Percentiles rank a stretch among this genome's conserved stretches.
phyloP scores from a whole-genome alignment of 2,888 invertebrate species.

The Ectropis crepuscularia region DNA sequence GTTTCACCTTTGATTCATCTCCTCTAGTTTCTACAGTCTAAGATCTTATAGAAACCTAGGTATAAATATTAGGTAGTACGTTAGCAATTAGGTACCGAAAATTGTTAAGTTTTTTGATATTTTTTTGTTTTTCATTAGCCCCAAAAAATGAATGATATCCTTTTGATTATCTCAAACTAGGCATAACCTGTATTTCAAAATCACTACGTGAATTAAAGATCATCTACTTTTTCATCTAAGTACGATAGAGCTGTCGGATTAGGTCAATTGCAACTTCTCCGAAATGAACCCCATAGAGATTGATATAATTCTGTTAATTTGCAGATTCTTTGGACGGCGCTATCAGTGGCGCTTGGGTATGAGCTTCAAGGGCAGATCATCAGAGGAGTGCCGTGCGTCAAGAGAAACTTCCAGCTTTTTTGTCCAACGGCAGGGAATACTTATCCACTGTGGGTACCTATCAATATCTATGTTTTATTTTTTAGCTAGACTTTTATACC shows the following conservation, averaged over 20 bases:
- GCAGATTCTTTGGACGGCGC: slow-evolving; percentile 95
- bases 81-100: too few relatives aligned
- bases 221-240: not conserved
- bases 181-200: not conserved
- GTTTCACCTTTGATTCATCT: too few relatives aligned
- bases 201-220: not conserved
- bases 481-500: too few relatives aligned
- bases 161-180: too few relatives aligned
- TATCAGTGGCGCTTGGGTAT: slow-evolving; percentile 93
- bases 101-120: too few relatives aligned
- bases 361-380: slow-evolving; percentile 95
- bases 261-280: too few relatives aligned
- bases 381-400: slow-evolving; percentile 95
- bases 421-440: slow-evolving; percentile 96
- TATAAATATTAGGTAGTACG: too few relatives aligned
- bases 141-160: too few relatives aligned
- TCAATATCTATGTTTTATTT: too few relatives aligned
- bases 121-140: too few relatives aligned
- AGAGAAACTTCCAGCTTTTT: slow-evolving; percentile 94
- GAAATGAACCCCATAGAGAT: not conserved
- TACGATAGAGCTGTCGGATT: not conserved
- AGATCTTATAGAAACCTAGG: too few relatives aligned
- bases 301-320: slow-evolving; percentile 33
- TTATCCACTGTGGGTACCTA: slow-evolving; percentile 91
- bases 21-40: too few relatives aligned